Conservation (phyloP, 2,888 invertebrate genomes). For the Polia nebulosa region DNA sequence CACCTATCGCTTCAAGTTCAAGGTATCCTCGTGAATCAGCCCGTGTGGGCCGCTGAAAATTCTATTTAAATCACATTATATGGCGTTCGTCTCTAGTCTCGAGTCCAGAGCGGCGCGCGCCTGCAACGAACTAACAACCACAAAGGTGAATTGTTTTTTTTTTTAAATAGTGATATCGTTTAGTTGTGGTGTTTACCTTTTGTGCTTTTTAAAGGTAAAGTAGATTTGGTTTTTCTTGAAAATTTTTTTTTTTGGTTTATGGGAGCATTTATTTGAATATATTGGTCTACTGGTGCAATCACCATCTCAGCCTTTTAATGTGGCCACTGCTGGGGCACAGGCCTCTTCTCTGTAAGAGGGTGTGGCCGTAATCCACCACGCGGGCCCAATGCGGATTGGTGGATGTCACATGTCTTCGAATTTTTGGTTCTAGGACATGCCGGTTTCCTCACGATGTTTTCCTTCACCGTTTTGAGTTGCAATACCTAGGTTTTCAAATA, state of each 20-base stretch:
- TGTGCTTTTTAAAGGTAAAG: slow-evolving; percentile 37
- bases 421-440: no score
- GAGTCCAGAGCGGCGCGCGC: slow-evolving; percentile 86
- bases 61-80: slow-evolving; percentile 88
- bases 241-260: background rate
- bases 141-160: slow-evolving; percentile 68
- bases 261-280: background rate
- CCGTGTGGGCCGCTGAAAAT: slow-evolving; percentile 85
- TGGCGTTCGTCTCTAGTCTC: slow-evolving; percentile 79
- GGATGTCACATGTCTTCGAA: no score
- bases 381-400: no score
- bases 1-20: slow-evolving; percentile 83
- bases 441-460: no score
- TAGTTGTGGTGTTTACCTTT: slow-evolving; percentile 14
- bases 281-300: background rate
- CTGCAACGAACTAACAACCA: slow-evolving; percentile 85
- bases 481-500: background rate
- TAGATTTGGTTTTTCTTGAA: background rate
- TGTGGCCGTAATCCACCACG: no score
- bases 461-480: no score
- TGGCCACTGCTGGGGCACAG: no score
- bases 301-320: no score
- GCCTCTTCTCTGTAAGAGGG: no score
- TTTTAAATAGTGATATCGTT: slow-evolving; percentile 35
- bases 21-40: slow-evolving; percentile 86